Evolutionary conservation across 1,140 invertebrate species (phyloP).

Genomic region (Polyergus mexicanus): DNA sequence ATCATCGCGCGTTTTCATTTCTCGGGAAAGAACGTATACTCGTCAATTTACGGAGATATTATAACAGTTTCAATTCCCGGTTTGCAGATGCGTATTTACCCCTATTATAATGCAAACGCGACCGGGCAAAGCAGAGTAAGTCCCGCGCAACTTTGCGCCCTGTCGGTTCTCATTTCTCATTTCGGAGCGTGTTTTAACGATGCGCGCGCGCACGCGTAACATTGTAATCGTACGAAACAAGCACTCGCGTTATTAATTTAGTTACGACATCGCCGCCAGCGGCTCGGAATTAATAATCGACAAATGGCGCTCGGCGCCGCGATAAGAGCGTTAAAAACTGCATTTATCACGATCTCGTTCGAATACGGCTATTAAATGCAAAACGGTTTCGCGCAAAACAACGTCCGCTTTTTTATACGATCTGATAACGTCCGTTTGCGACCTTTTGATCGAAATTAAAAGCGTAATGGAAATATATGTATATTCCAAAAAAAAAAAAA

Average conservation of each 20-base stretch:
- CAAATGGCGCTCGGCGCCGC: conserved; percentile 1
- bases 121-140: not conserved
- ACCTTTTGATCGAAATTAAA: not conserved
- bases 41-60: conserved; percentile 7
- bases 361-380: not conserved
- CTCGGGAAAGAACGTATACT: not conserved
- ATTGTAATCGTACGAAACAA: conserved; percentile 23
- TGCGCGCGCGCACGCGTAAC: conserved; percentile 1
- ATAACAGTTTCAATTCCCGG: conserved; percentile 16
- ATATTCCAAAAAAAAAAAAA: not conserved
- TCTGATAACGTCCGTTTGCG: too few species aligned
- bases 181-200: conserved; percentile 19
- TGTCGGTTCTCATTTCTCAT: conserved; percentile 19
- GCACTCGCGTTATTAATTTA: conserved; percentile 54
- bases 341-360: not conserved
- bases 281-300: conserved; percentile 29
- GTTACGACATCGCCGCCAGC: conserved; percentile 1
- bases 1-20: conserved; percentile 16
- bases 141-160: conserved; percentile 18
- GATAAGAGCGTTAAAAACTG: conserved; percentile 45
- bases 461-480: not conserved
- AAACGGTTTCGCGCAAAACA: not conserved
- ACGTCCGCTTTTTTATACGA: not conserved
- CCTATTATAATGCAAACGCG: conserved; percentile 38
- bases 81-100: not conserved